Evolutionary conservation across 2,888 invertebrate genomes (phyloP).

Genomic region (Deilephila porcellus): DNA sequence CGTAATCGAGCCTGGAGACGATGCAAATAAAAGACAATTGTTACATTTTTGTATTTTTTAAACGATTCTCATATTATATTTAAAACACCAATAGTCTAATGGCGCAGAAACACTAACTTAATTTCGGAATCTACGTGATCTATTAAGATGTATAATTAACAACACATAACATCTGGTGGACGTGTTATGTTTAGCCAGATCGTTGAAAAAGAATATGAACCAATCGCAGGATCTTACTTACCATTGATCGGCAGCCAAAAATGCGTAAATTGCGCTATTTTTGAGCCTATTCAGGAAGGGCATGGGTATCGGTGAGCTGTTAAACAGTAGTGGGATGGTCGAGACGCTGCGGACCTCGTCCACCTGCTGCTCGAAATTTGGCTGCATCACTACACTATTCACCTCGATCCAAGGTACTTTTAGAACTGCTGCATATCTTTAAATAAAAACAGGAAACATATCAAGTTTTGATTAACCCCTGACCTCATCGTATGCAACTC

Average conservation of each 20-base stretch:
- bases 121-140: too few relatives aligned
- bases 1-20: constrained; percentile 17
- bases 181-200: too few relatives aligned
- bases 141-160: too few relatives aligned
- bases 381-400: constrained; percentile 48
- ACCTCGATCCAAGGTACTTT: constrained; percentile 66
- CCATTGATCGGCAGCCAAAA: constrained; percentile 42
- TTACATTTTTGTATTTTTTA: background rate
- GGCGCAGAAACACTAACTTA: too few relatives aligned
- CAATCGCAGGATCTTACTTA: constrained; percentile 40
- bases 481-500: background rate
- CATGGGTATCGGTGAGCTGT: constrained; percentile 56
- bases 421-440: constrained; percentile 61
- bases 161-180: too few relatives aligned
- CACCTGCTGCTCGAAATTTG: constrained; percentile 53
- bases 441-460: constrained; percentile 1
- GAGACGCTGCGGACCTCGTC: constrained; percentile 56
- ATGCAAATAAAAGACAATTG: background rate
- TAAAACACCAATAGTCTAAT: background rate
- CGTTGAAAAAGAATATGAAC: too few relatives aligned
- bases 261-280: constrained; percentile 44
- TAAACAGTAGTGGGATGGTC: constrained; percentile 52
- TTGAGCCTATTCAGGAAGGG: constrained; percentile 50
- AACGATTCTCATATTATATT: background rate
- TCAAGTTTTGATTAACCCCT: too few relatives aligned